phyloP scores from a whole-genome alignment of 2,113 vertebrate genomes.

The Macquaria australasica region DNA sequence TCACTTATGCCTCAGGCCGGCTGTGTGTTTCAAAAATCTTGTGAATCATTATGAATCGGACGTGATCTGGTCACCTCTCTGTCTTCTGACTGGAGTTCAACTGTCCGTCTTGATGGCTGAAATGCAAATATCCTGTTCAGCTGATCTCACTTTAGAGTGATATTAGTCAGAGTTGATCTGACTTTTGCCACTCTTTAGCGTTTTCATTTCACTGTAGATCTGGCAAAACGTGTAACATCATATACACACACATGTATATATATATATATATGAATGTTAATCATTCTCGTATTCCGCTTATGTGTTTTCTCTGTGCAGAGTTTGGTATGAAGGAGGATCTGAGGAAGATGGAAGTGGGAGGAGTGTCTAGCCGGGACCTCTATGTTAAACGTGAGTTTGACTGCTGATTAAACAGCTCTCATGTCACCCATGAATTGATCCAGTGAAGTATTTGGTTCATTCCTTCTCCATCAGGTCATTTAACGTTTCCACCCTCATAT shows the following conservation, averaged over 20 bases:
- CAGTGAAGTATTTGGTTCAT: not conserved
- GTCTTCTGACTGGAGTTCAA: not conserved
- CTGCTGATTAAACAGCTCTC: not conserved
- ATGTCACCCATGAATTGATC: not conserved
- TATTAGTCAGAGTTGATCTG: not conserved
- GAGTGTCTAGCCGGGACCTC: conserved; percentile 92
- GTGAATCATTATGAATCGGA: not conserved
- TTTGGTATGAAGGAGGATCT: conserved; percentile 94
- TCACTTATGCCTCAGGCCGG: not conserved
- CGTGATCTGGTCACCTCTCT: not conserved
- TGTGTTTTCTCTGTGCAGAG: conserved; percentile 85
- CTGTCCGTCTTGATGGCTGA: not conserved
- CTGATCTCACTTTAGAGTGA: not conserved
- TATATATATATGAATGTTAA: not conserved
- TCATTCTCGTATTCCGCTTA: not conserved
- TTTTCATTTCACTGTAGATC: not conserved
- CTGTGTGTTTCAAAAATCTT: not conserved
- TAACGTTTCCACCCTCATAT: not conserved
- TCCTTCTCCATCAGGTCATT: not conserved
- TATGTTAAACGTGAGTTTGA: conserved; percentile 96
- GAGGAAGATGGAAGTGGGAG: conserved; percentile 91
- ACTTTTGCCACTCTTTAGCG: not conserved
- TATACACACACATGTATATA: too few species aligned
- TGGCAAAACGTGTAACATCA: not conserved
- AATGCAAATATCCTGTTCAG: not conserved